A percentile compares a stretch with the other conserved stretches of the same genome.
Evolutionary conservation across 2,797 vertebrate species (phyloP).

Genomic region (Pipistrellus pygmaeus): DNA sequence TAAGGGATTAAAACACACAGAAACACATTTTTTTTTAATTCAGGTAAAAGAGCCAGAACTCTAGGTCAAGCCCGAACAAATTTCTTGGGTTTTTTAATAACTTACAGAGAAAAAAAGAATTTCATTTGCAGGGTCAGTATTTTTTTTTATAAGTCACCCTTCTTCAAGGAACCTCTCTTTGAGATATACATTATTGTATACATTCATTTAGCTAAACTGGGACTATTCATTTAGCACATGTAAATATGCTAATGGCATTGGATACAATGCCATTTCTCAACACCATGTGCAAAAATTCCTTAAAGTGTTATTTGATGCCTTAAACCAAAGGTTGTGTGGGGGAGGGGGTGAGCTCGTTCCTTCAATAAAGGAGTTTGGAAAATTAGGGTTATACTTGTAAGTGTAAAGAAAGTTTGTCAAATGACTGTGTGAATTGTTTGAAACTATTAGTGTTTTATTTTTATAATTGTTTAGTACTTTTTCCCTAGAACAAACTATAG

Average conservation of each 20-base stretch:
- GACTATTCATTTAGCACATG: neutral
- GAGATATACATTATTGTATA: neutral
- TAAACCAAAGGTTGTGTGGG: neutral
- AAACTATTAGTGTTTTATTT: constrained; percentile 10
- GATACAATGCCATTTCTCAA: neutral
- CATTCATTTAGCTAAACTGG: neutral
- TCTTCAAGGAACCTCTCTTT: constrained; percentile 4
- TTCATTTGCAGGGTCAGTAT: neutral
- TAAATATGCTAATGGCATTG: neutral
- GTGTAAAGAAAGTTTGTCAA: neutral
- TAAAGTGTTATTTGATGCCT: neutral
- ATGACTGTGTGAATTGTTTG: neutral
- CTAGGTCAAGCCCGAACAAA: constrained; percentile 4
- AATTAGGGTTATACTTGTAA: neutral
- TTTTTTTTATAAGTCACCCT: neutral
- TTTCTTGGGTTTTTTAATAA: neutral
- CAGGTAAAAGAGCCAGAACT: constrained; percentile 24
- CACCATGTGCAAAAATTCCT: neutral
- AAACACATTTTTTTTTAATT: neutral
- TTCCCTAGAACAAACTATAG: neutral
- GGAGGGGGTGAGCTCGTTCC: neutral
- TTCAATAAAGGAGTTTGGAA: neutral
- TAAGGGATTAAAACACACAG: constrained; percentile 57
- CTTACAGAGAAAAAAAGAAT: neutral
- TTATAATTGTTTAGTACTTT: constrained; percentile 20